phyloP scores from a whole-genome alignment of 2,113 vertebrate genomes.

The Macrotis lagotis region DNA sequence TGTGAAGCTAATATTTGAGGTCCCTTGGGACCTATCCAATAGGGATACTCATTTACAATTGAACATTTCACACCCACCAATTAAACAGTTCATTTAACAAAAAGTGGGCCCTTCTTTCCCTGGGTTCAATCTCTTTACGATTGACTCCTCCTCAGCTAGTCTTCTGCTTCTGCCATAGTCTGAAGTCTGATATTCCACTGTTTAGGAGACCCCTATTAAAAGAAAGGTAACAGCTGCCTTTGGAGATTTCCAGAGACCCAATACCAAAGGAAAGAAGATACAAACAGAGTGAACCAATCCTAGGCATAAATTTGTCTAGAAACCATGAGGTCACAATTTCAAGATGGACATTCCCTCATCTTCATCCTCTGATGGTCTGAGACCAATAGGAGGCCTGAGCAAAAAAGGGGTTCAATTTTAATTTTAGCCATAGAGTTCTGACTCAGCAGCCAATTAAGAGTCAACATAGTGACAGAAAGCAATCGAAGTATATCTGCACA shows the following conservation, averaged over 20 bases:
- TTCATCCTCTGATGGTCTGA: neutral
- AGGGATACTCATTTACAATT: neutral
- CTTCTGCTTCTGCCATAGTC: neutral
- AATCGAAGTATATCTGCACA: neutral
- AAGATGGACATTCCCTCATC: neutral
- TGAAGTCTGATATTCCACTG: neutral
- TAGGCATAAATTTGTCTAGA: neutral
- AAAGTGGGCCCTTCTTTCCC: neutral
- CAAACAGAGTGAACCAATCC: neutral
- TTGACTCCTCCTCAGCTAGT: neutral
- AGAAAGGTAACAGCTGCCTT: neutral
- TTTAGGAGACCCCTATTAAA: neutral
- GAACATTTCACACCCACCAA: neutral
- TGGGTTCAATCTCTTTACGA: neutral
- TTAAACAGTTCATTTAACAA: neutral
- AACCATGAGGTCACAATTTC: neutral
- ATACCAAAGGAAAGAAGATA: neutral
- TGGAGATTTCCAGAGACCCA: neutral
- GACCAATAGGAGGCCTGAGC: neutral
- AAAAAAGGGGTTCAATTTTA: neutral
- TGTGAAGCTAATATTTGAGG: neutral
- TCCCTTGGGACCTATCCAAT: neutral
- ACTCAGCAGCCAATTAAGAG: neutral
- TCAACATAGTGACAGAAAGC: neutral
- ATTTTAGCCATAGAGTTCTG: neutral